Base-by-base conservation (phyloP, 2,797 vertebrate genomes). In the Dallia pectoralis region DNA sequence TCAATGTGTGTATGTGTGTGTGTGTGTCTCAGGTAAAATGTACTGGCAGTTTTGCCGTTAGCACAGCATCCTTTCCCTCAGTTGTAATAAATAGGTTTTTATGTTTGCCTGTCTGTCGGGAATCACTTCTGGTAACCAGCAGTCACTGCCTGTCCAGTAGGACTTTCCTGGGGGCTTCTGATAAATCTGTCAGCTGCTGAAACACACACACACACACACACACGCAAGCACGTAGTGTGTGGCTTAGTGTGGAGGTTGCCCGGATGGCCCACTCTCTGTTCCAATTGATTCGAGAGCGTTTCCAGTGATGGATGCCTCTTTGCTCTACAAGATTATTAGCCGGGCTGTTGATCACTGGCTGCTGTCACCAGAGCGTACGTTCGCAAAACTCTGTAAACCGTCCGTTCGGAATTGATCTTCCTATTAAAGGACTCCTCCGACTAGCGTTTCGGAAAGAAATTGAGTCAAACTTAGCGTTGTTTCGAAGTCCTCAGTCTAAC, bases 1-100 rank as follows among this genome's bases (percentile, higher is more conserved):
- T 36, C 44, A 32, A 30, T 36, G 40, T 76, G 7, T 65, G 44
- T 77, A 75, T 73, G 62, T 75, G 25, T 5, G 25, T 32, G 15
- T 30, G 61, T 29, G 61, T 62, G 11, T 30, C 27, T 12, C 59
- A 30, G 59, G 27, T 25, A 62, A 25, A 25, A 62, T 44, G 7
- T 59, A 56, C 59, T 51, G 70, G 53, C 73, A 74, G 56, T 22
- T 22, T 11, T 9, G 18, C 49, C n/a, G 49, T 18, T 9, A 19
- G 19, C 30, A 44, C 77, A 9, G 75, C 78, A 9, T 67, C 75
- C 30, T 61, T 71, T 65, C 76, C 61, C 75, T 76, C 40, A 73
- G 73, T 70, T 85, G 74, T 85, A 88, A 85, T 89, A 88, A 88
- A 83, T 79, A 71, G 77, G 73, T 33, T 30, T 29, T 71, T 70